phyloP scores from a whole-genome alignment of 2,113 vertebrate genomes.

The Atractosteus spatula region DNA sequence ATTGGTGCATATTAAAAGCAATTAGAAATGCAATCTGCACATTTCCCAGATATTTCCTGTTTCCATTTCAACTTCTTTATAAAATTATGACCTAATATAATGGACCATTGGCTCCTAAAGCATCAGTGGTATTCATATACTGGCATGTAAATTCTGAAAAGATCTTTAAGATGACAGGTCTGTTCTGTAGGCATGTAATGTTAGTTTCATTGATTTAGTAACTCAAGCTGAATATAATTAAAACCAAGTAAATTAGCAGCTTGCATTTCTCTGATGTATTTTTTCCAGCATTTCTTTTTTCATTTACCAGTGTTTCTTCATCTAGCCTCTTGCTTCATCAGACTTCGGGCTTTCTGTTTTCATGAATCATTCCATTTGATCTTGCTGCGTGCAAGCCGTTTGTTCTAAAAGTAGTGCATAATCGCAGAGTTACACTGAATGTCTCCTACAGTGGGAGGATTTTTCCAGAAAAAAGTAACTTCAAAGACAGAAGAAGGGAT shows the following conservation, averaged over 20 bases:
- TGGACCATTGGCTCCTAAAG: conserved; percentile 15
- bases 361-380: conserved; percentile 30
- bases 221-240: no score
- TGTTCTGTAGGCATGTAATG: no score
- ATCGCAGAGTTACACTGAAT: neutral
- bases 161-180: no score
- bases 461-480: neutral
- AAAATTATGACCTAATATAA: conserved; percentile 28
- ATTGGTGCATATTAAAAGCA: conserved; percentile 29
- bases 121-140: conserved; percentile 1
- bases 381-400: neutral
- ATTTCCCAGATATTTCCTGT: conserved; percentile 13
- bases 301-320: neutral
- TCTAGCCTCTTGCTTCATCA: neutral
- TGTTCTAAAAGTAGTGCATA: neutral
- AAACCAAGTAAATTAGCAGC: no score
- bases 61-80: conserved; percentile 36
- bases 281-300: no score
- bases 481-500: neutral
- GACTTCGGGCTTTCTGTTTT: neutral
- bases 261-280: no score
- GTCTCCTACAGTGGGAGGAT: neutral
- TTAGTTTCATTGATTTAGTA: no score
- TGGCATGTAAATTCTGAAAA: no score
- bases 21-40: conserved; percentile 32